Evolutionary conservation across 2,797 vertebrate species (phyloP).

Genomic region (Heterohyrax brucei): DNA sequence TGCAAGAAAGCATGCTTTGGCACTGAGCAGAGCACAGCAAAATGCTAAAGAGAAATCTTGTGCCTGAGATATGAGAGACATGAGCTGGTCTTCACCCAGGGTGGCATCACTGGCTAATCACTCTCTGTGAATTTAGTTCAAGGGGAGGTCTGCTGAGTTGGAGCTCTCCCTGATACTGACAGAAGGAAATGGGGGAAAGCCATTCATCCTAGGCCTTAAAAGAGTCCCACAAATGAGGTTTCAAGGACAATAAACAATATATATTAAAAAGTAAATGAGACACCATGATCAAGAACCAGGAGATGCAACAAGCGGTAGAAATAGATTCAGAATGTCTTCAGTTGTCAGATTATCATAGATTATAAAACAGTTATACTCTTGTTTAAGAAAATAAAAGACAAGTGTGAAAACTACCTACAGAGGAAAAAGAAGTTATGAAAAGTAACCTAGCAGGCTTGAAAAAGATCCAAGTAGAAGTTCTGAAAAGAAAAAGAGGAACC

Average conservation of each 20-base stretch:
- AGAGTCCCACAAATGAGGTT: not conserved
- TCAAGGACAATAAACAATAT: not conserved
- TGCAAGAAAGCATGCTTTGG: not conserved
- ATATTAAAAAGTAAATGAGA: not conserved
- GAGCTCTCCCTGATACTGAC: accelerated
- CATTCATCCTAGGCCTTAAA: not conserved
- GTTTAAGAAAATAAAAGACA: not conserved
- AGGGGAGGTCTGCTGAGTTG: not conserved
- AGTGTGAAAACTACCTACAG: not conserved
- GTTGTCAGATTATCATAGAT: not conserved
- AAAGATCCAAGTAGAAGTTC: not conserved
- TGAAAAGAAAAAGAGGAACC: not conserved
- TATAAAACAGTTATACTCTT: too few species aligned
- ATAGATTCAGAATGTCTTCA: not conserved
- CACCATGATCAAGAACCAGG: accelerated
- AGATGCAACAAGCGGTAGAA: not conserved
- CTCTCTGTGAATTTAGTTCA: not conserved
- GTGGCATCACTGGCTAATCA: not conserved
- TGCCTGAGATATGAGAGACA: not conserved
- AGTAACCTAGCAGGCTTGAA: not conserved
- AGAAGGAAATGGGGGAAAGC: not conserved
- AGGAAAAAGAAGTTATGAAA: not conserved
- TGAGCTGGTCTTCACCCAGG: not conserved
- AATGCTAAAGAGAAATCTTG: not conserved
- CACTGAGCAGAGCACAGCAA: not conserved